phyloP scores from a whole-genome alignment of 2,113 vertebrate species.

The Argyrosomus japonicus region DNA sequence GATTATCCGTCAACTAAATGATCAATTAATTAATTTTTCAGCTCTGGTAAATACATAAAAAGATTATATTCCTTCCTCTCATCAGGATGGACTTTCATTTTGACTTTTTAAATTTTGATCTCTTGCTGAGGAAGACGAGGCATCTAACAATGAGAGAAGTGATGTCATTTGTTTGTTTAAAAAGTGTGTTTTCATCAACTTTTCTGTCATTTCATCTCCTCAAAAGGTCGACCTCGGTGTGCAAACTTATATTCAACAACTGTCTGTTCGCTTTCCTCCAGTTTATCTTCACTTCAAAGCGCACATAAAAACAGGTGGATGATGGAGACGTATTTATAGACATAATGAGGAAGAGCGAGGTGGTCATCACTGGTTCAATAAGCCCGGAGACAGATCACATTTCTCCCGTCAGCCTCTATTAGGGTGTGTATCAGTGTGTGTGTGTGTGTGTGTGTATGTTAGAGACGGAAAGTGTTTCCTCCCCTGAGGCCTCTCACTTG shows the following conservation, averaged over 20 bases:
- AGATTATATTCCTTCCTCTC: too few relatives aligned
- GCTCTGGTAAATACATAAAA: too few relatives aligned
- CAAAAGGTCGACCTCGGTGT: too few relatives aligned
- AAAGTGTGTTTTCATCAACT: background rate
- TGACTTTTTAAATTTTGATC: too few relatives aligned
- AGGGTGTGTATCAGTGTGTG: slow-evolving; percentile 52
- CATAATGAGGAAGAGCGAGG: slow-evolving; percentile 17
- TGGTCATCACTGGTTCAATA: slow-evolving; percentile 37
- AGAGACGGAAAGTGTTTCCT: slow-evolving; percentile 74
- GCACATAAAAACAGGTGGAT: slow-evolving; percentile 3
- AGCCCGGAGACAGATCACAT: slow-evolving; percentile 52
- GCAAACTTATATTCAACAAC: background rate
- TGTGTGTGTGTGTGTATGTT: slow-evolving; percentile 55
- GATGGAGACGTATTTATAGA: background rate
- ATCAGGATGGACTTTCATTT: too few relatives aligned
- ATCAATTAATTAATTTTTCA: too few relatives aligned
- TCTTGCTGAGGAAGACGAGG: too few relatives aligned
- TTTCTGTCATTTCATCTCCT: background rate
- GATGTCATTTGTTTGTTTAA: background rate
- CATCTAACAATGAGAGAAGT: too few relatives aligned
- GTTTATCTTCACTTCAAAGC: background rate
- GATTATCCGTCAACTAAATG: too few relatives aligned
- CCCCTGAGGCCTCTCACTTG: slow-evolving; percentile 77
- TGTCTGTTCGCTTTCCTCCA: background rate
- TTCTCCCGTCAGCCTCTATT: slow-evolving; percentile 59